These are phyloP conservation scores for silkworm (Bombyx mori) DNA, from an alignment of 1,140 invertebrate genomes.

Conservation along the genomic window DNA sequence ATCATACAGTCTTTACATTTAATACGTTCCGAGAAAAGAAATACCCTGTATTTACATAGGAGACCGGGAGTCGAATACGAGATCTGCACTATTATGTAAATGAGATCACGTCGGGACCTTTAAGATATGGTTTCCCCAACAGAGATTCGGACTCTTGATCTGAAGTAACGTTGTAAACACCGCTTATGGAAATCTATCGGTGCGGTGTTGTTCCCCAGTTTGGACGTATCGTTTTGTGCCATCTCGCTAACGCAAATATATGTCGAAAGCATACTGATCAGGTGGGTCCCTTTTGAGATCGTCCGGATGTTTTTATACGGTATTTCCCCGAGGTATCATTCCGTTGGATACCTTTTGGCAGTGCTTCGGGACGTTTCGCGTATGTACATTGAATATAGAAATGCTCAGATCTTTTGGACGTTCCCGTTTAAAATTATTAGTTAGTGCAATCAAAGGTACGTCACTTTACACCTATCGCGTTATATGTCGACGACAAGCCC, in stretches of 20 bases:
- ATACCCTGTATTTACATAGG: slow-evolving; percentile 39
- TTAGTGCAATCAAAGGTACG: too few species aligned
- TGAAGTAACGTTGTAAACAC: slow-evolving; percentile 30
- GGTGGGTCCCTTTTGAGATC: slow-evolving; percentile 3
- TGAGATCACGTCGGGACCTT: slow-evolving; percentile 38
- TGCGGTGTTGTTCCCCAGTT: slow-evolving; percentile 12
- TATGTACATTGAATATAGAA: too few species aligned
- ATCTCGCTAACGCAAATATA: slow-evolving; percentile 17
- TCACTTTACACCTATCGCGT: too few species aligned
- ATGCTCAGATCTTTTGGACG: too few species aligned
- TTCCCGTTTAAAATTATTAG: too few species aligned
- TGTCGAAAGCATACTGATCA: slow-evolving; percentile 16
- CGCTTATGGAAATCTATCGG: slow-evolving; percentile 31
- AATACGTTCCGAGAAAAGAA: slow-evolving; percentile 25
- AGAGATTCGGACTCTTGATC: slow-evolving; percentile 37
- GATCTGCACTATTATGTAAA: slow-evolving; percentile 40
- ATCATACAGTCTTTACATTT: slow-evolving; percentile 35
- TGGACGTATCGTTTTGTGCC: slow-evolving; percentile 19
- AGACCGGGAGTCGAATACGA: not conserved
- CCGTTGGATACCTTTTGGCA: not conserved
- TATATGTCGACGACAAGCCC: too few species aligned
- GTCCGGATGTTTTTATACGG: slow-evolving; percentile 15
- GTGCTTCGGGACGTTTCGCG: not conserved
- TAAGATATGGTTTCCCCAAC: slow-evolving; percentile 33
- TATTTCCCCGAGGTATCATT: slow-evolving; percentile 13